phyloP scores from a whole-genome alignment of 2,797 vertebrate species.

The Discoglossus pictus region DNA sequence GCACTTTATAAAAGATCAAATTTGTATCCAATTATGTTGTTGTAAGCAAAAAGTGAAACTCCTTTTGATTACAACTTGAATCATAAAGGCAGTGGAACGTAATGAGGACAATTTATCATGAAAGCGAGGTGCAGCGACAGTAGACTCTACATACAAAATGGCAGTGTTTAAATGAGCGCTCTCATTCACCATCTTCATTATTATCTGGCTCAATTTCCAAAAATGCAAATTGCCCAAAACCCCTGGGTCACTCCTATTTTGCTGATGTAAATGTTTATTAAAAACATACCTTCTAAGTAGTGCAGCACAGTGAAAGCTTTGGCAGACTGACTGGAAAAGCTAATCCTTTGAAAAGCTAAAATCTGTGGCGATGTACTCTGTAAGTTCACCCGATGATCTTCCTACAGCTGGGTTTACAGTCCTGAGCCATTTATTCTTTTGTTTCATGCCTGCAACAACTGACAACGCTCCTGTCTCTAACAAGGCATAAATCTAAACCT shows the following conservation, averaged over 20 bases:
- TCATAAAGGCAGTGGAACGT: constrained; percentile 41
- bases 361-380: constrained; percentile 7
- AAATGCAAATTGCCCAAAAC: constrained; percentile 30
- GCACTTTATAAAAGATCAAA: constrained; percentile 55
- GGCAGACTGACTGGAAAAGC: constrained; percentile 1
- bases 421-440: constrained; percentile 5
- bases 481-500: constrained; percentile 19
- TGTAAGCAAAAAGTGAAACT: constrained; percentile 47
- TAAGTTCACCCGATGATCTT: constrained; percentile 33
- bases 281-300: constrained; percentile 26
- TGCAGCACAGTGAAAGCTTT: not conserved
- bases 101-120: constrained; percentile 47
- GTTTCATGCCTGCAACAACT: constrained; percentile 15
- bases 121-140: constrained; percentile 17
- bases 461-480: constrained; percentile 20
- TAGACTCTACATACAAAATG: constrained; percentile 28
- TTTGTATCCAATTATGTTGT: constrained; percentile 55
- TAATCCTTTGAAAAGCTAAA: constrained; percentile 3
- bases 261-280: constrained; percentile 42
- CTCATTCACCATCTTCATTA: constrained; percentile 33
- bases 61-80: constrained; percentile 57
- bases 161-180: constrained; percentile 21
- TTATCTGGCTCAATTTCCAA: constrained; percentile 23
- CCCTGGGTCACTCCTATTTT: constrained; percentile 24
- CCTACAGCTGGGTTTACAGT: not conserved